Base-by-base conservation (phyloP, 2,797 vertebrate species). In the Remorina albescens region DNA sequence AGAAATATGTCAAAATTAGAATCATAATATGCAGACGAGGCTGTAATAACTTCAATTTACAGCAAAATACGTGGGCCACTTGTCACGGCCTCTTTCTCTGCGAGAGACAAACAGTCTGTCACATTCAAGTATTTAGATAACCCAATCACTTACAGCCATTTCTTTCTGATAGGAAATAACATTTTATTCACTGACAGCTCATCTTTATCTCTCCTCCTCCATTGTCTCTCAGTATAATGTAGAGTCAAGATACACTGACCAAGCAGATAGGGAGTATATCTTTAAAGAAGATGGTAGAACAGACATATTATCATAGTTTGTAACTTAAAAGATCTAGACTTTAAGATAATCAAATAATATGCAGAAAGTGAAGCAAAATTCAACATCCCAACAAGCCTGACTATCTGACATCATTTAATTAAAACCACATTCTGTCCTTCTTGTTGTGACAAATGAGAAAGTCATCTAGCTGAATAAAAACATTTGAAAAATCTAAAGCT, bases 121-220 rank as follows among this genome's bases (percentile, higher is more conserved):
- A 81, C 71, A 56, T 67, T 85, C 58, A 67, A 82, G 58, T 13
- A 68, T 75, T 66, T 69, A 4, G n/a, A 71, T 68, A 67, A 71
- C 41, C 67, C 55, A 62, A 61, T 84, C 76, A 82, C 54, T 85
- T 74, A 73, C n/a, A 76, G 59, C 44, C 32, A 62, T 81, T 86
- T 80, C 44, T 16, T 39, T 9, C 47, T 60, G 71, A 79, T 66
- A 82, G 57, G 55, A 78, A 72, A 80, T 77, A 65, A 81, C 57
- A 56, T 77, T 80, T 79, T 60, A 74, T 59, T 75, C 65, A 25
- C 63, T 86, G 71, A 84, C 83, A 87, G 81, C 71, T 79, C 68
- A 59, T 86, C 75, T 80, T 78, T 82, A 84, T 88, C 80, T 79
- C 28, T 39, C 19, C 57, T 82, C 26, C 65, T 72, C 50, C 61